Evolutionary conservation across 2,888 invertebrate species (phyloP).

Genomic region (Drosophila basisetae): DNA sequence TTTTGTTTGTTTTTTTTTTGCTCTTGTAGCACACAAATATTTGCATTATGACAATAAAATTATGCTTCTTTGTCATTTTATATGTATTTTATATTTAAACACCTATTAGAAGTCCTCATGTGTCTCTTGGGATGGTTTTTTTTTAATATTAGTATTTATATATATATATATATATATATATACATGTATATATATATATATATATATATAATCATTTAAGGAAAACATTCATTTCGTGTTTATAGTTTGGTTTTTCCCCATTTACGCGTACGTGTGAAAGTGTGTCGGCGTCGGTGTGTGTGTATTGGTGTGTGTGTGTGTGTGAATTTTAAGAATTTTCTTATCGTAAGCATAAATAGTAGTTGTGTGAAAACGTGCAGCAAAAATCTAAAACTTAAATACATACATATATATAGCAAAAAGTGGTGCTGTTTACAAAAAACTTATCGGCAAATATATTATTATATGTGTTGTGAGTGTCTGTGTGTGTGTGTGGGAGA

Average conservation of each 20-base stretch:
- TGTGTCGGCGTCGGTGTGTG: slow-evolving; percentile 11
- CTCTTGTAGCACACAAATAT: slow-evolving; percentile 61
- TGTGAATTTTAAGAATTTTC: slow-evolving; percentile 5
- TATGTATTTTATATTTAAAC: slow-evolving; percentile 69
- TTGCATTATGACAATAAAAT: slow-evolving; percentile 74
- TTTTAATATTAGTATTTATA: background rate
- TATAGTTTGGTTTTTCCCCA: slow-evolving; percentile 9
- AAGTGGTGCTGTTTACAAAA: slow-evolving; percentile 57
- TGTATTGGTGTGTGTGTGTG: slow-evolving; percentile 4
- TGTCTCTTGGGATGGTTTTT: slow-evolving; percentile 33
- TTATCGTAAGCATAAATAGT: slow-evolving; percentile 72
- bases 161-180: background rate
- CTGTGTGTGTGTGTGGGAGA: slow-evolving; percentile 7
- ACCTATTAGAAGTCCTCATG: slow-evolving; percentile 66
- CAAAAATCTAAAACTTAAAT: slow-evolving; percentile 61
- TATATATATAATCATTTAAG: slow-evolving; percentile 33
- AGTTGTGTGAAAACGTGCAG: slow-evolving; percentile 72
- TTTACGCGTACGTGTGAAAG: slow-evolving; percentile 15
- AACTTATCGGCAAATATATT: slow-evolving; percentile 53
- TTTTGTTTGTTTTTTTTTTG: slow-evolving; percentile 17
- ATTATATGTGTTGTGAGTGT: slow-evolving; percentile 21
- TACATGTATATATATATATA: slow-evolving; percentile 8
- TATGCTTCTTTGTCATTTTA: slow-evolving; percentile 55
- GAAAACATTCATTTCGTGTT: slow-evolving; percentile 32
- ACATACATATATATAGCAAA: slow-evolving; percentile 44